These are phyloP conservation scores for Tragelaphus strepsiceros DNA, from an alignment of 2,113 vertebrate species.

Conservation along the genomic window DNA sequence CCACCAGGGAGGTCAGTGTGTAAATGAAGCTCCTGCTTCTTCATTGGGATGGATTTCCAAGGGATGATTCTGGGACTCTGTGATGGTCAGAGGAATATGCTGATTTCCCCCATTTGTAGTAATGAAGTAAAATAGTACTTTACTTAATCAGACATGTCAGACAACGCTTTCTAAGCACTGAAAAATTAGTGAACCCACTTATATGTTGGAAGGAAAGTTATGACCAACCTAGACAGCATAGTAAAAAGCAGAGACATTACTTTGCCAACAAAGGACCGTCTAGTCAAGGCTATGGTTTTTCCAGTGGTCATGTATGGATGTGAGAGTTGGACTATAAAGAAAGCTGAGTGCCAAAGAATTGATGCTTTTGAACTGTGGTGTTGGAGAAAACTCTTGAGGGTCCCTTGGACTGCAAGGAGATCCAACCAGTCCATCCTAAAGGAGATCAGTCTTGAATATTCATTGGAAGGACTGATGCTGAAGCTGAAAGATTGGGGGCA, in stretches of 20 bases:
- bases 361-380: not conserved
- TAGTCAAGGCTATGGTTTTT: not conserved
- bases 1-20: not conserved
- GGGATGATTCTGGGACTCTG: not conserved
- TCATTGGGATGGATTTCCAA: not conserved
- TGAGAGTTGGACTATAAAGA: not conserved
- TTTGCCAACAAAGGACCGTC: fast-evolving
- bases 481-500: too few relatives aligned
- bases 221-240: not conserved
- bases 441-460: too few relatives aligned
- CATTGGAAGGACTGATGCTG: too few relatives aligned
- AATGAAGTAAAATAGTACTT: not conserved
- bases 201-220: not conserved
- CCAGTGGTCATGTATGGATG: not conserved
- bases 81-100: not conserved
- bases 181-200: not conserved
- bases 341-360: fast-evolving
- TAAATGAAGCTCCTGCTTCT: not conserved
- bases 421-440: too few relatives aligned
- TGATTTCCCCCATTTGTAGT: not conserved
- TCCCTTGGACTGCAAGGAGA: not conserved
- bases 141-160: not conserved
- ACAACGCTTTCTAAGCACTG: not conserved
- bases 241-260: not conserved
- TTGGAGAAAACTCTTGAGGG: not conserved